These are phyloP conservation scores for Aythya baeri DNA, from an alignment of 2,113 vertebrate genomes.

Conservation along the genomic window DNA sequence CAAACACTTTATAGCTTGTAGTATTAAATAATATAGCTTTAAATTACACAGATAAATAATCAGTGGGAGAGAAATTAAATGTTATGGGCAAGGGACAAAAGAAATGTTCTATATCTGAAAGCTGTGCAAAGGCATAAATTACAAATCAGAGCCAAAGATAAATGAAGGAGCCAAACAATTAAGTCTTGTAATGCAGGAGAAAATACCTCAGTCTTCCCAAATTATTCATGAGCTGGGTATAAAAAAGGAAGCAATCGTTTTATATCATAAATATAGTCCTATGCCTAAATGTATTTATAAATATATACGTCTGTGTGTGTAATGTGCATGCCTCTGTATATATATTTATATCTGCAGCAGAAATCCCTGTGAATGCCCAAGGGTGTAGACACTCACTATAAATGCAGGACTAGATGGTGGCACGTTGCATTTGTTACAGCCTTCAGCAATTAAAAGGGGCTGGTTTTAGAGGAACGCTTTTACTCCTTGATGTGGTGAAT, in stretches of 20 bases:
- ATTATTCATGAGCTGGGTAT: slow-evolving; percentile 54
- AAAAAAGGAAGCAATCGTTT: slow-evolving; percentile 40
- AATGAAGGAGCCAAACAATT: slow-evolving; percentile 29
- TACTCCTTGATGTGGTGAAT: background rate
- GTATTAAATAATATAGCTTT: slow-evolving; percentile 62
- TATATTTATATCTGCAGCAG: background rate
- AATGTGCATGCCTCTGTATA: background rate
- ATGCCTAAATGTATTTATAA: slow-evolving; percentile 11
- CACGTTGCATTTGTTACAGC: background rate
- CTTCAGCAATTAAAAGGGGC: slow-evolving; percentile 18
- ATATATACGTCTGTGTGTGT: background rate
- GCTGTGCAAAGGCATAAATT: slow-evolving; percentile 12
- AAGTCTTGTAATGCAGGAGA: slow-evolving; percentile 4
- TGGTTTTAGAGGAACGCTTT: background rate
- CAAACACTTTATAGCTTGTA: slow-evolving; percentile 49
- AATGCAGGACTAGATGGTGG: background rate
- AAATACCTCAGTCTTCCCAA: slow-evolving; percentile 24
- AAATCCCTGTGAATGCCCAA: background rate
- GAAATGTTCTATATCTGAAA: slow-evolving; percentile 45
- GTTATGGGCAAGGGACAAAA: slow-evolving; percentile 45
- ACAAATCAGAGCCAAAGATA: slow-evolving; percentile 34
- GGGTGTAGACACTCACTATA: background rate
- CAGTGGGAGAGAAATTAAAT: slow-evolving; percentile 49
- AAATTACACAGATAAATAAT: slow-evolving; percentile 68
- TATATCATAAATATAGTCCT: slow-evolving; percentile 11